Evolutionary conservation across 1,140 invertebrate species (phyloP).

Genomic region (Aethina tumida): DNA sequence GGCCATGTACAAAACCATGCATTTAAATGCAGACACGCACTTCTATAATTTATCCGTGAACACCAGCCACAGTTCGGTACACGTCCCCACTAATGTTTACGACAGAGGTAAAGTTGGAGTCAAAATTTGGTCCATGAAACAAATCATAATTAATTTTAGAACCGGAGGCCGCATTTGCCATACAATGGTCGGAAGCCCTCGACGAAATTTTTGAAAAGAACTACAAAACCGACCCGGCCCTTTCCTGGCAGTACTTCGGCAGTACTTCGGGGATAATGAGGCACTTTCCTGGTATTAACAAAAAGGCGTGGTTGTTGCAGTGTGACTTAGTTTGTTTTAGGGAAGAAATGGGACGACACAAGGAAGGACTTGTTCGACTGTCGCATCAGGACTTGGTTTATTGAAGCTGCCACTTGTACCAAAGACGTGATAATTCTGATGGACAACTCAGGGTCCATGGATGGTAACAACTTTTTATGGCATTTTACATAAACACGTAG

Average conservation of each 20-base stretch:
- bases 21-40: slow-evolving; percentile 60
- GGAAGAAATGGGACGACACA: slow-evolving; percentile 43
- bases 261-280: slow-evolving; percentile 85
- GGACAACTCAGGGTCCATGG: slow-evolving; percentile 97
- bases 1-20: slow-evolving; percentile 43
- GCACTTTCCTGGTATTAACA: slow-evolving; percentile 64
- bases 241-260: slow-evolving; percentile 96
- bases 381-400: slow-evolving; percentile 84
- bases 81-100: slow-evolving; percentile 90
- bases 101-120: slow-evolving; percentile 53
- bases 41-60: slow-evolving; percentile 82
- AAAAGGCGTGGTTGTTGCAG: slow-evolving; percentile 1
- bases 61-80: slow-evolving; percentile 73
- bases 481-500: slow-evolving; percentile 12
- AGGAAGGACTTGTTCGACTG: slow-evolving; percentile 65
- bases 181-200: slow-evolving; percentile 77
- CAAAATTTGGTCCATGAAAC: not conserved
- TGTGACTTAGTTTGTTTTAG: slow-evolving; percentile 15
- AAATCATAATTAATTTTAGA: slow-evolving; percentile 7
- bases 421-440: slow-evolving; percentile 96
- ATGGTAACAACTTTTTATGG: slow-evolving; percentile 51
- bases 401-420: slow-evolving; percentile 92
- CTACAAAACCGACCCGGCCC: slow-evolving; percentile 75
- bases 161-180: slow-evolving; percentile 51
- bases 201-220: slow-evolving; percentile 80